A percentile compares a stretch with the other conserved stretches of the same genome.
phyloP scores from a whole-genome alignment of 35 echinoderm and acorn worm genomes.

The Patiria miniata region DNA sequence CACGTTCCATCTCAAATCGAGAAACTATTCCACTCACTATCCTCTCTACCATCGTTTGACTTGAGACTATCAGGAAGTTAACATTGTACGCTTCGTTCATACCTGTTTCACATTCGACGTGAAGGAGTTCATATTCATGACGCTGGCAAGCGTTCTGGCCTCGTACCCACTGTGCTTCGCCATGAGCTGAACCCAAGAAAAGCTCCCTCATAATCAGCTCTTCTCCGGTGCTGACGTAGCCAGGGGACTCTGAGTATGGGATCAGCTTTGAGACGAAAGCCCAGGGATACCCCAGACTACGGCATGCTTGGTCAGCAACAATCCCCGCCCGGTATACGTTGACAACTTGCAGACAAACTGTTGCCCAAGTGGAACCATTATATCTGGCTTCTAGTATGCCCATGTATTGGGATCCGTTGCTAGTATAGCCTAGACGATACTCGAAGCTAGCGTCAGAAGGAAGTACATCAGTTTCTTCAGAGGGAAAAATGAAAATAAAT shows the following conservation, averaged over 20 bases:
- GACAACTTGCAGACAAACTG: neutral
- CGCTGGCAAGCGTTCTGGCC: neutral
- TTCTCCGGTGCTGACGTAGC: neutral
- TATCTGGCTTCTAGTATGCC: neutral
- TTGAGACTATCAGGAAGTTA: too few relatives aligned
- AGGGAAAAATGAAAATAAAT: neutral
- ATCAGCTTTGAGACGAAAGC: neutral
- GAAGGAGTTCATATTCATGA: neutral
- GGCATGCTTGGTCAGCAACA: neutral
- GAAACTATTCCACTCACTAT: too few relatives aligned
- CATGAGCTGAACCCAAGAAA: neutral
- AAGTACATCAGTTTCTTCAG: neutral
- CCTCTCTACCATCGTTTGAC: too few relatives aligned
- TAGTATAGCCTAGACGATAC: neutral
- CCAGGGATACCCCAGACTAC: neutral
- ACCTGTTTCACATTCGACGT: slow-evolving; percentile 5
- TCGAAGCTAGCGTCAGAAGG: neutral
- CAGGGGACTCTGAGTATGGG: neutral
- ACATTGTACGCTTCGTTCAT: neutral
- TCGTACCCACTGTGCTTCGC: neutral
- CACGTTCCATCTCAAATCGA: too few relatives aligned
- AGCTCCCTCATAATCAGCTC: neutral
- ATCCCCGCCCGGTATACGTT: neutral
- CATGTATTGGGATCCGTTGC: neutral
- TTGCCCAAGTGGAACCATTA: neutral